Evolutionary conservation across 2,797 vertebrate species (phyloP).

Genomic region (Thamnophis elegans): DNA sequence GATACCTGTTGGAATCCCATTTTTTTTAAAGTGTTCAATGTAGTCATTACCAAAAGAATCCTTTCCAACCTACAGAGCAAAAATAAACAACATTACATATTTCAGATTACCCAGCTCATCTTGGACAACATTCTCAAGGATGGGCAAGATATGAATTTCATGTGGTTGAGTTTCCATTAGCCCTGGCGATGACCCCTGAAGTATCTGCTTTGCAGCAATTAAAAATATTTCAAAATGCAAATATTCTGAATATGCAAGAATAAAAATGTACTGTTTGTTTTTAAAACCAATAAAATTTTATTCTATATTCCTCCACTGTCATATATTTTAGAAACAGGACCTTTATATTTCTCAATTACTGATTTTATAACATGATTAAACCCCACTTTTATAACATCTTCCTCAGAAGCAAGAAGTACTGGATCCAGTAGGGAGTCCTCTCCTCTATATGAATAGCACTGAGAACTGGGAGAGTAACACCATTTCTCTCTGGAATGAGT

Average conservation of each 20-base stretch:
- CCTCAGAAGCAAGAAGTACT: background rate
- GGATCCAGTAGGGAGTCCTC: background rate
- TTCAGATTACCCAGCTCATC: constrained; percentile 44
- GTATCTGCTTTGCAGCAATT: background rate
- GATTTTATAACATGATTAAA: background rate
- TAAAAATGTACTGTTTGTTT: background rate
- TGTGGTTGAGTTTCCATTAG: background rate
- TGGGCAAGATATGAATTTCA: constrained; percentile 8
- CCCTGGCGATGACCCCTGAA: background rate
- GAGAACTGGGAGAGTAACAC: background rate
- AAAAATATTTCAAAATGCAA: background rate
- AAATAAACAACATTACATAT: constrained; percentile 67
- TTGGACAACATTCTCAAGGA: background rate
- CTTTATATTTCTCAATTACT: background rate
- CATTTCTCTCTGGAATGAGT: background rate
- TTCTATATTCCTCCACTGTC: background rate
- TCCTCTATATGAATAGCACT: background rate
- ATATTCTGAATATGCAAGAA: background rate
- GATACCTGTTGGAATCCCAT: constrained; percentile 90
- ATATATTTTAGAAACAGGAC: constrained; percentile 15
- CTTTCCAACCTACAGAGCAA: constrained; percentile 86
- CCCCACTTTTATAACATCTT: background rate
- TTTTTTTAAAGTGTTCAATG: constrained; percentile 91
- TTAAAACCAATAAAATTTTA: background rate
- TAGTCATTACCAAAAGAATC: constrained; percentile 96